A percentile compares a stretch with the other conserved stretches of the same genome.
Evolutionary conservation across 2,113 vertebrate genomes (phyloP).

Genomic region (Hippopotamus amphibius): DNA sequence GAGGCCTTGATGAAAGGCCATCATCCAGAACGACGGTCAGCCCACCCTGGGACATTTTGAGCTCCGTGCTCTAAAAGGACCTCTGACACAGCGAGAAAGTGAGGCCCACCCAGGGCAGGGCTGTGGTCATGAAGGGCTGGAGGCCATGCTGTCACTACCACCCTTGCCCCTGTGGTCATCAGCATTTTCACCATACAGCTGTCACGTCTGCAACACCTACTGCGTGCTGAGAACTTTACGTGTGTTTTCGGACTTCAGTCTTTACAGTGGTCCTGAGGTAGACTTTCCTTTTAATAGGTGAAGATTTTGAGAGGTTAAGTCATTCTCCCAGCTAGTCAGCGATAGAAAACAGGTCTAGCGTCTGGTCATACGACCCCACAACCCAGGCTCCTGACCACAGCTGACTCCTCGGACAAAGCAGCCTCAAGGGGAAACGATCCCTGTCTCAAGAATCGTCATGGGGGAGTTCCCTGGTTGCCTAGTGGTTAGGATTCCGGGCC

Average conservation of each 20-base stretch:
- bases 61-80: neutral
- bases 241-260: neutral
- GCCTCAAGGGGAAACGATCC: neutral
- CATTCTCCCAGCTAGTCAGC: neutral
- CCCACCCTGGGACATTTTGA: neutral
- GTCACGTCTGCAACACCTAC: neutral
- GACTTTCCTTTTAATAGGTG: neutral
- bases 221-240: neutral
- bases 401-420: slow-evolving; percentile 2
- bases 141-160: neutral
- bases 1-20: neutral
- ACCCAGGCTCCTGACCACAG: neutral
- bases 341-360: neutral
- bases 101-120: neutral
- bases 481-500: neutral
- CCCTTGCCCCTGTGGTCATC: neutral
- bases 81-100: neutral
- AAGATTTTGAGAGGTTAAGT: slow-evolving; percentile 32
- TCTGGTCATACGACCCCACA: neutral
- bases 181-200: neutral
- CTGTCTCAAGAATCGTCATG: neutral
- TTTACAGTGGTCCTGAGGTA: neutral
- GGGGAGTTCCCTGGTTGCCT: neutral
- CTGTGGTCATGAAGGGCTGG: neutral
- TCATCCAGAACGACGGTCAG: neutral